These are phyloP conservation scores for Catostylus mosaicus DNA, from an alignment of 30 jellyfish, hydroid and myxozoan species.

Conservation along the genomic window DNA sequence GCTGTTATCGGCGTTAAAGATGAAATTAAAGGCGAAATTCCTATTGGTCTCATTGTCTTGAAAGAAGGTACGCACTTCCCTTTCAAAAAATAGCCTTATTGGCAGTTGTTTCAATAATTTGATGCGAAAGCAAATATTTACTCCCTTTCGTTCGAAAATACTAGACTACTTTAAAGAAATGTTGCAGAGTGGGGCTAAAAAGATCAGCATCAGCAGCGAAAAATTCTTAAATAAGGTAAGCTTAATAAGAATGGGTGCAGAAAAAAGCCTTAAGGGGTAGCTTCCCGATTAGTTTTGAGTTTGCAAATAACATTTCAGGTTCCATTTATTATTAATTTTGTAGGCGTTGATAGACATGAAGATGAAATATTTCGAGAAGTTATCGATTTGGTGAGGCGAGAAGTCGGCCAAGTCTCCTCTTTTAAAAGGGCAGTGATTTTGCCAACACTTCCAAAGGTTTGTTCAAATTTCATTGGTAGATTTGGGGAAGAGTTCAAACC, in stretches of 20 bases:
- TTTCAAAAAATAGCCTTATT: no score
- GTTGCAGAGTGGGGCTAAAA: no score
- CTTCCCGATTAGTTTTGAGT: no score
- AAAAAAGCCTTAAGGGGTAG: no score
- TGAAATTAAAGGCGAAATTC: constrained; percentile 84
- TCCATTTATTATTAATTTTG: neutral
- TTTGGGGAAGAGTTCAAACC: no score
- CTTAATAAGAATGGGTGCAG: no score
- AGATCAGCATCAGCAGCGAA: no score
- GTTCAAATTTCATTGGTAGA: neutral
- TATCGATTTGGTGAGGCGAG: constrained; percentile 73
- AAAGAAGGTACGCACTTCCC: constrained; percentile 67
- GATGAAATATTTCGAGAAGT: constrained; percentile 80
- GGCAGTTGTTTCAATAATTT: no score
- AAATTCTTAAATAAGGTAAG: no score
- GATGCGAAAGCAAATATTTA: no score
- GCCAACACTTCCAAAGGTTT: constrained; percentile 89
- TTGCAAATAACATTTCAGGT: neutral
- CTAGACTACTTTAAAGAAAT: no score
- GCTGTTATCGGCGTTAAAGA: constrained; percentile 88
- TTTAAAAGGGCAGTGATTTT: constrained; percentile 75
- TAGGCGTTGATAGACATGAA: constrained; percentile 58
- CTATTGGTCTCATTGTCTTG: constrained; percentile 88
- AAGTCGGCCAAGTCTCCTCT: constrained; percentile 93
- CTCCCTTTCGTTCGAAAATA: no score